Percentiles rank a stretch among this genome's conserved stretches.
phyloP scores from a whole-genome alignment of 2,888 invertebrate species.

The Cistogaster globosa region DNA sequence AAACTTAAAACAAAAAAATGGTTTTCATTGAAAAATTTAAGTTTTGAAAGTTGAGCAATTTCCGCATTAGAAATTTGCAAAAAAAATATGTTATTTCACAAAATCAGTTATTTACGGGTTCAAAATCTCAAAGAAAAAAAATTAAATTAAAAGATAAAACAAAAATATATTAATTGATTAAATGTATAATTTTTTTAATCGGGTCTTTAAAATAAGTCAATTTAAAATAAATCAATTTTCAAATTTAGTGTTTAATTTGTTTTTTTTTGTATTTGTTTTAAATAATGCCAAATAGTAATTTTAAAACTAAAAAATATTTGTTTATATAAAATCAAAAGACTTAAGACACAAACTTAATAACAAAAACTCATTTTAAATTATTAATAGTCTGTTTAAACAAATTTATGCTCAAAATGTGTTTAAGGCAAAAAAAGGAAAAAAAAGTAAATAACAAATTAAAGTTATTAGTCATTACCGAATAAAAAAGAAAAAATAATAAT shows the following conservation, averaged over 20 bases:
- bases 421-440: no score
- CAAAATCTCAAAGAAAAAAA: neutral
- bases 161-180: neutral
- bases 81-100: slow-evolving; percentile 52
- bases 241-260: slow-evolving; percentile 2
- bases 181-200: slow-evolving; percentile 27
- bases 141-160: neutral
- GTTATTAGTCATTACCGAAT: no score
- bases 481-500: no score
- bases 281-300: neutral
- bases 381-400: neutral
- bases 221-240: neutral
- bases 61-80: slow-evolving; percentile 52
- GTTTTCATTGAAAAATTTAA: slow-evolving; percentile 23
- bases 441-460: no score
- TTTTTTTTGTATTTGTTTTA: neutral
- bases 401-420: no score
- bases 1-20: neutral
- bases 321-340: slow-evolving; percentile 12
- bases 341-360: slow-evolving; percentile 25
- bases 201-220: neutral
- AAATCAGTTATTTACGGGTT: slow-evolving; percentile 50
- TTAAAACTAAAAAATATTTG: neutral
- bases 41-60: slow-evolving; percentile 30
- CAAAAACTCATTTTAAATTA: neutral